These are phyloP conservation scores for Siniperca obscura DNA, from an alignment of 2,797 vertebrate species.

Conservation along the genomic window DNA sequence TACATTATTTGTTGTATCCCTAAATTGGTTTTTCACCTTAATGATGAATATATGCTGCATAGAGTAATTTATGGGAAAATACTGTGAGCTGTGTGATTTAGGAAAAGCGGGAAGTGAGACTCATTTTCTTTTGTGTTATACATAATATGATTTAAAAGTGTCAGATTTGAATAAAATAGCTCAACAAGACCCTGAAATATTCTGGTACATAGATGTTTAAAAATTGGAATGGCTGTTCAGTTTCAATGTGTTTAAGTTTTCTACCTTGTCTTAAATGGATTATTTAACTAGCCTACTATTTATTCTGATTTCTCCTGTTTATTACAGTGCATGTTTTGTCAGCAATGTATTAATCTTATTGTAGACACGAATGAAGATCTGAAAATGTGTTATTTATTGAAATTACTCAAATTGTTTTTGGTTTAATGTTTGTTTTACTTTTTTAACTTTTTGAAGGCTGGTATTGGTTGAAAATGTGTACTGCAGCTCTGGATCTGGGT, in stretches of 20 bases:
- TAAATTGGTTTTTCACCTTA: background rate
- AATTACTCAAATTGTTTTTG: background rate
- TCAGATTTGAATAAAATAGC: background rate
- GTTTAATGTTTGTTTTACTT: background rate
- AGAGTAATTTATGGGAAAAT: background rate
- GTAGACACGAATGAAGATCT: background rate
- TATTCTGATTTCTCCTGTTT: background rate
- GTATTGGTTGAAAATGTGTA: background rate
- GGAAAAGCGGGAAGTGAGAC: background rate
- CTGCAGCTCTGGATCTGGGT: background rate
- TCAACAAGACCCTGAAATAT: background rate
- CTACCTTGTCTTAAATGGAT: background rate
- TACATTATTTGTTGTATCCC: background rate
- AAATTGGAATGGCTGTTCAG: background rate
- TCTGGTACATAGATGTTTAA: background rate
- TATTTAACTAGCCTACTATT: background rate
- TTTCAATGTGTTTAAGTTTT: background rate
- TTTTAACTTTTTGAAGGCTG: background rate
- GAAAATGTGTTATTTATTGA: background rate
- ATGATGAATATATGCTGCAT: background rate
- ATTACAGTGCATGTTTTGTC: background rate
- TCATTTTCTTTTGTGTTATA: background rate
- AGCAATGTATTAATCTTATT: background rate
- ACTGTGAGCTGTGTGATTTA: background rate
- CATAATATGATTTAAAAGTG: background rate